These are phyloP conservation scores for Gerris lacustris DNA, from an alignment of 2,888 invertebrate genomes.

Conservation along the genomic window DNA sequence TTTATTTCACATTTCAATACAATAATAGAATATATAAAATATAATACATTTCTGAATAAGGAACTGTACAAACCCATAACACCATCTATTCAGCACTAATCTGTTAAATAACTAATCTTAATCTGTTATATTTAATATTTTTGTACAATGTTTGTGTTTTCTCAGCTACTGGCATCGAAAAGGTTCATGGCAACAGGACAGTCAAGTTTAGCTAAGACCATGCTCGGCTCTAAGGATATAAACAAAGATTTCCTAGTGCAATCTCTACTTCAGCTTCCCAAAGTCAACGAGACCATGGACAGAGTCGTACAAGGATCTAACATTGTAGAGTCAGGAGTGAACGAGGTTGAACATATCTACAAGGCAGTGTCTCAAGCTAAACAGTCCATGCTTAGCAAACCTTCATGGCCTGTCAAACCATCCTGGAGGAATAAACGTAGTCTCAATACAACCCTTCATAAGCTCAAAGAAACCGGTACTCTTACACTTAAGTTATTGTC, in stretches of 20 bases:
- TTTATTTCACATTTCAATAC: no score
- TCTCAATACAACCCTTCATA: background rate
- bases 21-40: no score
- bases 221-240: background rate
- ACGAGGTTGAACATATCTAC: background rate
- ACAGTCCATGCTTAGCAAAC: background rate
- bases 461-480: no score
- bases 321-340: background rate
- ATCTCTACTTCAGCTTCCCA: background rate
- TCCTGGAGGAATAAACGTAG: background rate
- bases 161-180: slow-evolving; percentile 11
- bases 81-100: no score
- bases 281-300: background rate
- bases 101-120: no score
- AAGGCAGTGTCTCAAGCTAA: background rate
- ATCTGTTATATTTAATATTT: no score
- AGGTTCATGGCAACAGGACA: background rate
- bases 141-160: background rate
- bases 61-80: no score
- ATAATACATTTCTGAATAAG: no score
- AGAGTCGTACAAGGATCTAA: background rate
- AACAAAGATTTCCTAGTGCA: background rate
- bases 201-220: background rate
- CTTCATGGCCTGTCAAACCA: background rate
- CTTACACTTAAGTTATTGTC: no score